Evolutionary conservation across 1,140 invertebrate species (phyloP).

Genomic region (Agrypnia vestita): DNA sequence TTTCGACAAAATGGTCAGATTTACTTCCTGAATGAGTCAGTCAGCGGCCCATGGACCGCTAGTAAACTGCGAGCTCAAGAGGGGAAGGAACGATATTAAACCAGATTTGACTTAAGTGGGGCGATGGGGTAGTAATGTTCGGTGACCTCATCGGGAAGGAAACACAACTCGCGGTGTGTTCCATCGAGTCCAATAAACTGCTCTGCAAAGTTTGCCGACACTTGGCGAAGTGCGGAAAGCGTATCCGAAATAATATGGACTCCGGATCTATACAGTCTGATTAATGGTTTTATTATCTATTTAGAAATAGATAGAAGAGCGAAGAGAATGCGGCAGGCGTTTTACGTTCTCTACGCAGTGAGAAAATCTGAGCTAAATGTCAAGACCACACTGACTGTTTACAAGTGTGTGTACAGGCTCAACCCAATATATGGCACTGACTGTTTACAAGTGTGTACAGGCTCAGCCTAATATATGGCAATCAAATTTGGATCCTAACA

Average conservation of each 20-base stretch:
- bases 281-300: too few species aligned
- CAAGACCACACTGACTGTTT: too few species aligned
- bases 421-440: too few species aligned
- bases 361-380: too few species aligned
- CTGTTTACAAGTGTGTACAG: too few species aligned
- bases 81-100: constrained; percentile 7
- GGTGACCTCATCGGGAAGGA: not conserved
- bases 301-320: not conserved
- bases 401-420: too few species aligned
- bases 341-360: too few species aligned
- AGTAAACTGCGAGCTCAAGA: not conserved
- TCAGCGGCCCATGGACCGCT: not conserved
- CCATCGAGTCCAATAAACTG: not conserved
- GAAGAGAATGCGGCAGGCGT: not conserved
- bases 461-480: too few species aligned
- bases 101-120: not conserved
- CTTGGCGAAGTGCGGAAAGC: not conserved
- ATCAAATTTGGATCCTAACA: too few species aligned
- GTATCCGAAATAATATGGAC: too few species aligned
- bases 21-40: not conserved
- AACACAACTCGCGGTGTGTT: not conserved
- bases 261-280: too few species aligned
- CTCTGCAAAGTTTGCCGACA: not conserved
- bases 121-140: not conserved
- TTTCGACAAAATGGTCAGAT: too few species aligned